Percentiles rank a stretch among this genome's conserved stretches.
Conservation (phyloP, 1,140 invertebrate species). For the Drosophila micromelanica region DNA sequence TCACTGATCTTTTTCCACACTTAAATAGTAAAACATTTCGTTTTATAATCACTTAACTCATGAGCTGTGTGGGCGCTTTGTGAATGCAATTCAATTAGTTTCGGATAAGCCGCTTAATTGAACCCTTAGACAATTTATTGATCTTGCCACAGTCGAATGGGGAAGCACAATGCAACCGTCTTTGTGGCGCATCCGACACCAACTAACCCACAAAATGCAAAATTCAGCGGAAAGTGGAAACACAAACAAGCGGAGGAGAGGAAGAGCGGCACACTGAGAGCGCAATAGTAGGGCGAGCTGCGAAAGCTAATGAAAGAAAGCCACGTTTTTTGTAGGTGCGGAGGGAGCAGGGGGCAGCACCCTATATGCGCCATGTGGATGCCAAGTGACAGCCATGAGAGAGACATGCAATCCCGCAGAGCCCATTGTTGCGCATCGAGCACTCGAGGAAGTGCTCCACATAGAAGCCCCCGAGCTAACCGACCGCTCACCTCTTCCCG, state of each 20-base stretch:
- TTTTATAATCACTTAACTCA: neutral
- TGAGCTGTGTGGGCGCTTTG: slow-evolving; percentile 3
- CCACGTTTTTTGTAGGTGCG: slow-evolving; percentile 1
- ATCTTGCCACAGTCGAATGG: slow-evolving; percentile 15
- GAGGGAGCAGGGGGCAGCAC: neutral
- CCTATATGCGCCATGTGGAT: slow-evolving; percentile 49
- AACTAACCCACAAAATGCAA: slow-evolving; percentile 47
- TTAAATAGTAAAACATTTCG: neutral
- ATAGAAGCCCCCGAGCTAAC: slow-evolving; percentile 22
- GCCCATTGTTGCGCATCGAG: slow-evolving; percentile 73
- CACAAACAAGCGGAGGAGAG: slow-evolving; percentile 12
- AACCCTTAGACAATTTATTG: slow-evolving; percentile 12
- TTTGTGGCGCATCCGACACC: slow-evolving; percentile 26
- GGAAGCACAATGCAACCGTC: slow-evolving; percentile 33
- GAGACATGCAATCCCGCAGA: slow-evolving; percentile 62
- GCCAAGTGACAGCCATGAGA: slow-evolving; percentile 52
- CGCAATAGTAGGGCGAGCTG: slow-evolving; percentile 31
- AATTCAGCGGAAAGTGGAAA: slow-evolving; percentile 18
- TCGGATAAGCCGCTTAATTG: slow-evolving; percentile 22
- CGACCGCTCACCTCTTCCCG: neutral
- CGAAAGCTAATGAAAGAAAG: slow-evolving; percentile 41
- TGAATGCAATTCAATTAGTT: slow-evolving; percentile 28
- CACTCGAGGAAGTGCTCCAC: slow-evolving; percentile 73
- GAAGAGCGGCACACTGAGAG: slow-evolving; percentile 2
- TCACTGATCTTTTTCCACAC: neutral